Evolutionary conservation across 2,797 vertebrate species (phyloP).

Genomic region (Clarias fuscus): DNA sequence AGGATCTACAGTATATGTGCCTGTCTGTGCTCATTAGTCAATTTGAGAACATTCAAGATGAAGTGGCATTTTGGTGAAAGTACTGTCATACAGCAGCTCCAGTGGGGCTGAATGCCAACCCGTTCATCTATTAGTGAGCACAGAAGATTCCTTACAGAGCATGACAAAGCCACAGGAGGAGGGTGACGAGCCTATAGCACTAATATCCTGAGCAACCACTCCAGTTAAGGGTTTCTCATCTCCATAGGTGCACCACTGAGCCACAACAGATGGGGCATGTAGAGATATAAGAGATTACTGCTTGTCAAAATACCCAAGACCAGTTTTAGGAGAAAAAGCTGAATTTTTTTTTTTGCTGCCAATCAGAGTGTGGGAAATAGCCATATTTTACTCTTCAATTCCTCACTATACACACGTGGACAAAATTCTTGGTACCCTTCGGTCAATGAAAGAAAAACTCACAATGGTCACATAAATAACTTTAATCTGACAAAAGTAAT

Average conservation of each 20-base stretch:
- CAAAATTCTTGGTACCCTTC: too few species aligned
- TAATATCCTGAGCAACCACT: constrained; percentile 18
- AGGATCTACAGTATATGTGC: background rate
- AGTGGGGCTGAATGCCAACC: background rate
- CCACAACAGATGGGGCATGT: background rate
- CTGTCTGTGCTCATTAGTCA: background rate
- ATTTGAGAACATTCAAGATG: constrained; percentile 32
- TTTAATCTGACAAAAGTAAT: too few species aligned
- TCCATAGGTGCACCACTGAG: constrained; percentile 7
- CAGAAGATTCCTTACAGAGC: background rate
- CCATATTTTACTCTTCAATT: constrained; percentile 19
- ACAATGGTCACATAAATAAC: too few species aligned
- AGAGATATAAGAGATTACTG: constrained; percentile 47
- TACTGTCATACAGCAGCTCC: background rate
- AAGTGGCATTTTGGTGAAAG: constrained; percentile 27
- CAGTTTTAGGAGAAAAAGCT: constrained; percentile 18
- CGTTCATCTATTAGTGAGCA: background rate
- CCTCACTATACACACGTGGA: too few species aligned
- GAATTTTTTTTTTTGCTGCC: constrained; percentile 27
- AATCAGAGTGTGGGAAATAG: constrained; percentile 31
- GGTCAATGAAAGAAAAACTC: too few species aligned
- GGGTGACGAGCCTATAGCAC: constrained; percentile 18
- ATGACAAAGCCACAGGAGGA: background rate
- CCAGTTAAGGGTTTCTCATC: constrained; percentile 7
- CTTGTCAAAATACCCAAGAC: constrained; percentile 46